Base-by-base conservation (phyloP, 2,888 invertebrate genomes). In the Melikaiella ostensackeni region DNA sequence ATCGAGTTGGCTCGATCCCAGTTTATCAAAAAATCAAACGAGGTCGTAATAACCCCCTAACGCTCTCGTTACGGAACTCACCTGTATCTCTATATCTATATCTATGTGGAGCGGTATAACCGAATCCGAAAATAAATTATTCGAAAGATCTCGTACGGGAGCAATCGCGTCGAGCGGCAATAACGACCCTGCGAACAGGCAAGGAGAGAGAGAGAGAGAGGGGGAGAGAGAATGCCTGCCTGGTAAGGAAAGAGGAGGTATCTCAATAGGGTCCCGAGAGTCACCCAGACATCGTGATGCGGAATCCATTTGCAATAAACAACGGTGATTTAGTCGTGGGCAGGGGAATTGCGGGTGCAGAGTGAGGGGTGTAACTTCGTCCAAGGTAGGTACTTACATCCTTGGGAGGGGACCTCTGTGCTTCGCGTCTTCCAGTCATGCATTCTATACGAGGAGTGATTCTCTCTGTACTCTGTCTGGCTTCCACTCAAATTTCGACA, bases 301-400 rank as follows among this genome's bases (percentile, higher is more conserved):
- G 88, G 89, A 91, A 91, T 91, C 90, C 91, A 91, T 91, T 91
- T 91, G 91, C 91, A 91, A 91, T 91, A 91, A 91, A 91, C 91
- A 91, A 91, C 91, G 84, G 84, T 90, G 89, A 90, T 91, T 90
- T 88, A 89, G 88, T 74, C 77, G 77, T 80, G 78, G 79, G 81
- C 78, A 76, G 77, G 78, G 70, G 64, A 75, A 74, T 46, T 74
- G 55, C 75, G 80, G 77, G 78, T 75, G 74, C 30, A 63, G 42
- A 63, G 80, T 66, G 61, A 74, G 75, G 75, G 73, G 80, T 81
- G 84, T 81, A 82, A 81, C 85, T 87, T 88, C 88, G 88, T 88
- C 89, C 84, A 84, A 89, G 89, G 88, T 88, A 85, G 87, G 83
- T 88, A 88, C 88, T 89, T 88, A 88, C 84, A 87, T 86, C 82